phyloP scores from a whole-genome alignment of 2,113 vertebrate species.

The Gorilla gorilla region DNA sequence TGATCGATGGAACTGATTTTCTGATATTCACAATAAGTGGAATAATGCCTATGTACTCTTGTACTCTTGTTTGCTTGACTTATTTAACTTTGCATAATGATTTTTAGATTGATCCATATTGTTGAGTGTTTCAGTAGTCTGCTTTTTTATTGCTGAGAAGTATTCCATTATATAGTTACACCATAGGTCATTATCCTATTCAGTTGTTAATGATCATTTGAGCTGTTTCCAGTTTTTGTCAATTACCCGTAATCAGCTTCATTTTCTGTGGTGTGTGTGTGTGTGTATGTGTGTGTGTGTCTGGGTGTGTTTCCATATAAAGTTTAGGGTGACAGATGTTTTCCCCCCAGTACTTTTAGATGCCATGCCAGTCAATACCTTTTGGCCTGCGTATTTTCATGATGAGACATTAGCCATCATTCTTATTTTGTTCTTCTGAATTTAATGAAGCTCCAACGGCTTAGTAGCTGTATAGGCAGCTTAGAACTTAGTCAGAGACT shows the following conservation, averaged over 20 bases:
- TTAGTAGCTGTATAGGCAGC: not conserved
- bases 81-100: not conserved
- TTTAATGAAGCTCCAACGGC: not conserved
- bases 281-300: not conserved
- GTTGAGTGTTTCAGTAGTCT: not conserved
- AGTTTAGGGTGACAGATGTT: not conserved
- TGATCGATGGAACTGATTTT: not conserved
- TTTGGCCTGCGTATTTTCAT: not conserved
- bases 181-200: not conserved
- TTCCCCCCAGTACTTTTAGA: not conserved
- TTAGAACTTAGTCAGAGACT: not conserved
- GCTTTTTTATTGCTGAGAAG: not conserved
- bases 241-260: not conserved
- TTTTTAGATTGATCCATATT: not conserved
- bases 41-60: not conserved
- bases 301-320: not conserved
- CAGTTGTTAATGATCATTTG: not conserved
- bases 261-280: not conserved
- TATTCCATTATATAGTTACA: not conserved
- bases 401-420: not conserved
- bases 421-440: not conserved
- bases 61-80: not conserved
- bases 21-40: not conserved
- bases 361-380: not conserved
- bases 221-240: not conserved